phyloP scores from a whole-genome alignment of 2,113 vertebrate genomes.

The Rousettus leschenaultii region DNA sequence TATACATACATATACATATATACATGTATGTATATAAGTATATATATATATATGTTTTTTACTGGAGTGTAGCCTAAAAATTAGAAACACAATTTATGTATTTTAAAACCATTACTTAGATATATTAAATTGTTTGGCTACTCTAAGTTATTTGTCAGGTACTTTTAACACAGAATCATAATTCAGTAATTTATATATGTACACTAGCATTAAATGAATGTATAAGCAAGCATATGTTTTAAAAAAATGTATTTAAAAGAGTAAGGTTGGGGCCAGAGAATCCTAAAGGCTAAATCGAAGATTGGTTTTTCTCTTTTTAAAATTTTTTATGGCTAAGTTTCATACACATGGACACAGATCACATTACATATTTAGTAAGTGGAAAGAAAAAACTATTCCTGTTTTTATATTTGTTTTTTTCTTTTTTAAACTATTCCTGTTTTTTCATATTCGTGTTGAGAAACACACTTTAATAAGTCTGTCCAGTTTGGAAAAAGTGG shows the following conservation, averaged over 20 bases:
- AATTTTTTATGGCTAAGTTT: background rate
- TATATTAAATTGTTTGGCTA: background rate
- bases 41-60: background rate
- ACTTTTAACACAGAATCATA: background rate
- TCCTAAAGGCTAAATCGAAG: background rate
- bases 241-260: slow-evolving; percentile 13
- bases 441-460: slow-evolving; percentile 14
- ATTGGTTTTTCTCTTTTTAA: background rate
- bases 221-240: background rate
- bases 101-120: slow-evolving; percentile 49
- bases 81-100: slow-evolving; percentile 22
- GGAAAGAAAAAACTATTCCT: background rate
- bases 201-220: background rate
- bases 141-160: background rate
- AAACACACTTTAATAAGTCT: background rate
- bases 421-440: background rate
- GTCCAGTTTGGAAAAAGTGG: background rate
- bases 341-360: background rate
- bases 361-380: background rate
- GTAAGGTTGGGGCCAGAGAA: background rate
- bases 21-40: background rate
- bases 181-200: slow-evolving; percentile 1
- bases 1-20: background rate
- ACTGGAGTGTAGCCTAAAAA: background rate
- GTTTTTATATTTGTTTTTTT: background rate